Percentiles rank a stretch among this genome's conserved stretches.
Evolutionary conservation across 1,140 invertebrate genomes (phyloP).

Genomic region (Temnothorax curvispinosus): DNA sequence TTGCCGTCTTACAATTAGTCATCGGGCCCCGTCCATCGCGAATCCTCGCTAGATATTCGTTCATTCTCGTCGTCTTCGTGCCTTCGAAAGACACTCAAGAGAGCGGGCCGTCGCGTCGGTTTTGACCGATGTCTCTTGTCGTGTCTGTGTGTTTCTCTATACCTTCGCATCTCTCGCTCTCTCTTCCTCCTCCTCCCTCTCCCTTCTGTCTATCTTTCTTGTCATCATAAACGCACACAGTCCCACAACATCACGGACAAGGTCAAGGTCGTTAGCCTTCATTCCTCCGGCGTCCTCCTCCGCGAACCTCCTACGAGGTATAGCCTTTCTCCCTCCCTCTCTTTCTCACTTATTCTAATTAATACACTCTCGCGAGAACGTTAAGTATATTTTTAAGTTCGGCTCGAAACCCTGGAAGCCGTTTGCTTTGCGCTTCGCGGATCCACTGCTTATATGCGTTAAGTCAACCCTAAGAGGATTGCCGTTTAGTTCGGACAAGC

Average conservation of each 20-base stretch:
- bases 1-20: conserved; percentile 3
- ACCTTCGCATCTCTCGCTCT: background rate
- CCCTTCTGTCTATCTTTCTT: conserved; percentile 38
- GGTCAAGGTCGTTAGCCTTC: conserved; percentile 82
- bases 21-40: conserved; percentile 6
- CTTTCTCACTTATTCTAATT: conserved; percentile 25
- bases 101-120: conserved; percentile 69
- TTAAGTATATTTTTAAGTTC: background rate
- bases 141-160: conserved; percentile 48
- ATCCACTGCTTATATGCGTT: background rate
- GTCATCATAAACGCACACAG: conserved; percentile 39
- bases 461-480: conserved; percentile 8
- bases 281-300: conserved; percentile 70
- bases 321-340: conserved; percentile 16
- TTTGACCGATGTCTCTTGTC: conserved; percentile 73
- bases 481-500: background rate
- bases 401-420: background rate
- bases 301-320: conserved; percentile 38
- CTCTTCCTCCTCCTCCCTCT: conserved; percentile 45
- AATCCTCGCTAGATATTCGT: conserved; percentile 52
- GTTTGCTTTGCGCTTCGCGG: background rate
- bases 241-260: conserved; percentile 71
- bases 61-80: background rate
- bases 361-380: background rate
- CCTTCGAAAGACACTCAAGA: conserved; percentile 8